A percentile compares a stretch with the other conserved stretches of the same genome.
These are phyloP conservation scores for Dinothrombium tinctorium DNA, from an alignment of 1,140 invertebrate species.

Conservation along the genomic window DNA sequence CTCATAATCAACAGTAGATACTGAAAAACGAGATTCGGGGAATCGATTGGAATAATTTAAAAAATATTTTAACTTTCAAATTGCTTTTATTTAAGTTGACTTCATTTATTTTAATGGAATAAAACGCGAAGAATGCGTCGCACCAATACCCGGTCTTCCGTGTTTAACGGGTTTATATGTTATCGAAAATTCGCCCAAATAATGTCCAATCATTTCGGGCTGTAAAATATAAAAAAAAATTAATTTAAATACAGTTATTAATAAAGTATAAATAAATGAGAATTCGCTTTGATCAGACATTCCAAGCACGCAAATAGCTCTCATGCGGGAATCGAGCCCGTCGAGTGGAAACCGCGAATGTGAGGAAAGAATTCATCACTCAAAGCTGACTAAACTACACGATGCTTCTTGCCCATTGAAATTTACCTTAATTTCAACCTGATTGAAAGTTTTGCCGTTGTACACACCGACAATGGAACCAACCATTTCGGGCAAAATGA, in stretches of 20 bases:
- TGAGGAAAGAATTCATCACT: neutral
- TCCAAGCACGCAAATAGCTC: neutral
- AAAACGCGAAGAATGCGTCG: conserved; percentile 87
- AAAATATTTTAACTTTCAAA: no score
- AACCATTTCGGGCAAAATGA: conserved; percentile 98
- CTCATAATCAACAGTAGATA: no score
- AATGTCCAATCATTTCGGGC: conserved; percentile 99
- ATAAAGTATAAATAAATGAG: neutral
- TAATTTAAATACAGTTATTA: neutral
- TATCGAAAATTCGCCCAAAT: conserved; percentile 92
- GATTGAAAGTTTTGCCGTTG: conserved; percentile 95
- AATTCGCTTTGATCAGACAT: neutral
- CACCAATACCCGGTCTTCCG: conserved; percentile 99
- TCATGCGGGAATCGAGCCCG: conserved; percentile 8
- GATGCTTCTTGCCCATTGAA: neutral
- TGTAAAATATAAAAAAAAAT: conserved; percentile 25
- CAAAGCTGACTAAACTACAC: neutral
- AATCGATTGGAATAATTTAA: no score
- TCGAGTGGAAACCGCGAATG: conserved; percentile 11
- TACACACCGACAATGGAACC: conserved; percentile 98
- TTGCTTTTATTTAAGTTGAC: conserved; percentile 5
- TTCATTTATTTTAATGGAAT: conserved; percentile 86
- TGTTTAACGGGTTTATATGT: conserved; percentile 99
- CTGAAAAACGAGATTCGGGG: no score
- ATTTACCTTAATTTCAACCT: conserved; percentile 45